Evolutionary conservation across 2,888 invertebrate species (phyloP).

Genomic region (Phania funesta): DNA sequence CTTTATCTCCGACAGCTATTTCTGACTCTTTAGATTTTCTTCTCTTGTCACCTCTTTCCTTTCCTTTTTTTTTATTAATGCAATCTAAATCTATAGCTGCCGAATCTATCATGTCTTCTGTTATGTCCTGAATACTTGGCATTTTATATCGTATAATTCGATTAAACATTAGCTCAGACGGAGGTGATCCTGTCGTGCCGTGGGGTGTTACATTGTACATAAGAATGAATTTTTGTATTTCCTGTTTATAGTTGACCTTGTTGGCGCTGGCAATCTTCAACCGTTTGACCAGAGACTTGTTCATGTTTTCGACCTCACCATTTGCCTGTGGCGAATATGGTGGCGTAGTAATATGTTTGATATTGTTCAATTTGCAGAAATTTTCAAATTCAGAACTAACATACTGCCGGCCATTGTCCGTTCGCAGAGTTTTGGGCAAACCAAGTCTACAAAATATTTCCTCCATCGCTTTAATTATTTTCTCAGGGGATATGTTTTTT

Average conservation of each 20-base stretch:
- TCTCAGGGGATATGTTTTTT: no score
- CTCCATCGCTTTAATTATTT: no score
- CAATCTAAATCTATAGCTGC: background rate
- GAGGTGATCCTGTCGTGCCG: no score
- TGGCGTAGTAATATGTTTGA: no score
- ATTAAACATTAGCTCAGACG: background rate
- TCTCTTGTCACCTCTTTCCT: constrained; percentile 4
- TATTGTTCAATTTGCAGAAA: no score
- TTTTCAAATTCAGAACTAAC: constrained; percentile 64
- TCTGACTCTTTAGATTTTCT: constrained; percentile 27
- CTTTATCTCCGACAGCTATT: constrained; percentile 1
- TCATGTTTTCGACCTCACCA: constrained; percentile 31
- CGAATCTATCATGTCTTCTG: background rate
- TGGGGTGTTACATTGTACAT: background rate
- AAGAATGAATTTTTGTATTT: background rate
- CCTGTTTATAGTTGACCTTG: background rate
- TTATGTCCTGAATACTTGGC: background rate
- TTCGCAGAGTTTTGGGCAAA: no score
- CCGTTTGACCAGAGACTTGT: background rate
- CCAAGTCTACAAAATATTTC: no score
- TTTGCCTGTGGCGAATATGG: constrained; percentile 52
- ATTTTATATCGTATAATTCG: background rate
- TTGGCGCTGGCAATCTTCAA: constrained; percentile 1
- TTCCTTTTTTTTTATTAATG: background rate
- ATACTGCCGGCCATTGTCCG: no score